Percentiles rank a stretch among this genome's conserved stretches.
phyloP scores from a whole-genome alignment of 1,140 invertebrate species.

The Zaprionus africanus region DNA sequence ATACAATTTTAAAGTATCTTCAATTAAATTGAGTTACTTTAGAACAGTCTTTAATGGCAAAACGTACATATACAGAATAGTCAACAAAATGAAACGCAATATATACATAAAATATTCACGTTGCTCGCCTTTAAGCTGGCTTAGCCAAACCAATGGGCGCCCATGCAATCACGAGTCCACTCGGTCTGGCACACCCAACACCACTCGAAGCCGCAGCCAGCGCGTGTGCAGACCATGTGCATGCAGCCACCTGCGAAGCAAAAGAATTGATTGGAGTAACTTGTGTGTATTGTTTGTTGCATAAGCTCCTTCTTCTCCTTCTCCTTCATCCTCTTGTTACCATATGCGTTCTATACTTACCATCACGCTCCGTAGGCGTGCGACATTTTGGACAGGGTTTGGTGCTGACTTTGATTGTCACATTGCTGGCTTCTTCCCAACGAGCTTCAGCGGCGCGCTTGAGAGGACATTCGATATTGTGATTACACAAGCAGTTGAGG shows the following conservation, averaged over 20 bases:
- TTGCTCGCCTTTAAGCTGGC: neutral
- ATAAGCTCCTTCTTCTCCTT: neutral
- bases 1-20: conserved; percentile 34
- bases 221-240: conserved; percentile 91
- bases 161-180: conserved; percentile 95
- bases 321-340: neutral
- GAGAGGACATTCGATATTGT: conserved; percentile 23
- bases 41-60: conserved; percentile 35
- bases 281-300: conserved; percentile 1
- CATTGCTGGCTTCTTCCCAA: conserved; percentile 91
- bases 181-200: conserved; percentile 95
- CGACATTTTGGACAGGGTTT: conserved; percentile 95
- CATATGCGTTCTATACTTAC: conserved; percentile 82
- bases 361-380: conserved; percentile 93
- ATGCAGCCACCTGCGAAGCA: conserved; percentile 92
- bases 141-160: conserved; percentile 94
- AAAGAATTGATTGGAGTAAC: conserved; percentile 1
- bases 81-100: conserved; percentile 46
- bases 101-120: conserved; percentile 8
- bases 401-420: conserved; percentile 91
- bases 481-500: conserved; percentile 30
- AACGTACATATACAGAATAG: conserved; percentile 34
- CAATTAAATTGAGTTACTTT: neutral
- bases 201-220: conserved; percentile 92
- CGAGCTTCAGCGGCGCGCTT: conserved; percentile 86